Percentiles rank a stretch among this genome's conserved stretches.
These are phyloP conservation scores for Nowickia ferox DNA, from an alignment of 2,888 invertebrate species.

Conservation along the genomic window DNA sequence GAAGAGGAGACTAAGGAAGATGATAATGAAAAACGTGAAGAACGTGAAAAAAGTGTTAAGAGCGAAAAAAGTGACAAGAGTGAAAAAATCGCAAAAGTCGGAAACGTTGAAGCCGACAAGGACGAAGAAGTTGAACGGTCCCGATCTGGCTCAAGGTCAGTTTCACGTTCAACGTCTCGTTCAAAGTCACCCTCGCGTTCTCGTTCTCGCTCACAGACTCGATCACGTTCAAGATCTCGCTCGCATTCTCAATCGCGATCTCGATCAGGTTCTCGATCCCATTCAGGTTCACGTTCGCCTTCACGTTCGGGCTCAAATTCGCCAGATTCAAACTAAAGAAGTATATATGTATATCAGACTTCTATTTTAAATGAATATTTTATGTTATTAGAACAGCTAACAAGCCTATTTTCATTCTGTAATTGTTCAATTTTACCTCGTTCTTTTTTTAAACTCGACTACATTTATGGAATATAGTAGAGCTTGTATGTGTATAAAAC, in stretches of 20 bases:
- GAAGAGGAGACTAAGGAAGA: slow-evolving; percentile 43
- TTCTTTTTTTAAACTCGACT: slow-evolving; percentile 16
- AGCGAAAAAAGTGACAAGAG: slow-evolving; percentile 47
- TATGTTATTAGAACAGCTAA: slow-evolving; percentile 39
- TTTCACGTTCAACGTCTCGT: slow-evolving; percentile 52
- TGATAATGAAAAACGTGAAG: slow-evolving; percentile 49
- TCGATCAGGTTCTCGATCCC: slow-evolving; percentile 51
- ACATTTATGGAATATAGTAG: not conserved
- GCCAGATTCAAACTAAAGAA: slow-evolving; percentile 61
- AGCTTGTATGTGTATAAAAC: slow-evolving; percentile 8
- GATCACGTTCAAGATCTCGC: slow-evolving; percentile 48
- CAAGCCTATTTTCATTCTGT: slow-evolving; percentile 11
- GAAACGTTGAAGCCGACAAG: slow-evolving; percentile 46
- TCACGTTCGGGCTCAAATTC: slow-evolving; percentile 66
- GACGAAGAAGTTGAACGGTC: slow-evolving; percentile 48
- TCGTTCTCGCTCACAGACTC: slow-evolving; percentile 47
- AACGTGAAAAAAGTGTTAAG: slow-evolving; percentile 62
- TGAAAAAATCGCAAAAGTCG: slow-evolving; percentile 46
- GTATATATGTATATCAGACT: not conserved
- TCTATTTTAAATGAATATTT: slow-evolving; percentile 14
- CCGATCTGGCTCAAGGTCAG: slow-evolving; percentile 56
- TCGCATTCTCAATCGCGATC: slow-evolving; percentile 52
- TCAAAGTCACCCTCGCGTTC: slow-evolving; percentile 52
- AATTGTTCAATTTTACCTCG: slow-evolving; percentile 24
- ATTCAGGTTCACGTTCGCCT: slow-evolving; percentile 50